A percentile compares a stretch with the other conserved stretches of the same genome.
Evolutionary conservation across 2,888 invertebrate genomes (phyloP).

Genomic region (Brenthis ino): DNA sequence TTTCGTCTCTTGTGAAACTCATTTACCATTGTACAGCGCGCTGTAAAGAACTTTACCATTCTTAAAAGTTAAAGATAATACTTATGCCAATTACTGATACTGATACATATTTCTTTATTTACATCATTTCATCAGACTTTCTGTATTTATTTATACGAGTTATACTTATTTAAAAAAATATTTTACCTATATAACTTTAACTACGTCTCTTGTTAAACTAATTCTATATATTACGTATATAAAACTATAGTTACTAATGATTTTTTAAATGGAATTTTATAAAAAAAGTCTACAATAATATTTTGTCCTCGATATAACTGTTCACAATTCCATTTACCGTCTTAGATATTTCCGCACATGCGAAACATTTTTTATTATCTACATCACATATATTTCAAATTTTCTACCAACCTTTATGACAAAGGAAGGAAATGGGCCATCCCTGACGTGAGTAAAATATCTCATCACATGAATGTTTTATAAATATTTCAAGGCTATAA

Average conservation of each 20-base stretch:
- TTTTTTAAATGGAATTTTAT: too few species aligned
- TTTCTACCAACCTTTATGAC: conserved; percentile 17
- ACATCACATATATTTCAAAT: conserved; percentile 21
- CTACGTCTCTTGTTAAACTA: too few species aligned
- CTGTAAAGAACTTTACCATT: conserved; percentile 9
- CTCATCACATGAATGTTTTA: conserved; percentile 10
- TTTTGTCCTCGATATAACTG: not conserved
- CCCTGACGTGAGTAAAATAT: conserved; percentile 1
- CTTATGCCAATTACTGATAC: conserved; percentile 1
- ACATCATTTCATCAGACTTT: too few species aligned
- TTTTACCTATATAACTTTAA: too few species aligned
- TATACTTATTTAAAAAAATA: too few species aligned
- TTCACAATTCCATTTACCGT: conserved; percentile 12
- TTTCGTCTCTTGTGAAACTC: conserved; percentile 24
- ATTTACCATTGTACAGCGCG: conserved; percentile 15
- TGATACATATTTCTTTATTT: too few species aligned
- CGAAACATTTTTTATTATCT: conserved; percentile 19
- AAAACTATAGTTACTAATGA: too few species aligned
- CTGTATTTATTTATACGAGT: too few species aligned
- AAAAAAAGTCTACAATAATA: not conserved
- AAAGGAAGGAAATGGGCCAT: conserved; percentile 10
- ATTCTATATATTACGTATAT: too few species aligned
- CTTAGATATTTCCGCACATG: conserved; percentile 13
- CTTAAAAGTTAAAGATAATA: conserved; percentile 18
- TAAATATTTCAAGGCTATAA: not conserved